Percentiles rank a stretch among this genome's conserved stretches.
phyloP scores from a whole-genome alignment of 2,888 invertebrate species.

The Panzeria rudis region DNA sequence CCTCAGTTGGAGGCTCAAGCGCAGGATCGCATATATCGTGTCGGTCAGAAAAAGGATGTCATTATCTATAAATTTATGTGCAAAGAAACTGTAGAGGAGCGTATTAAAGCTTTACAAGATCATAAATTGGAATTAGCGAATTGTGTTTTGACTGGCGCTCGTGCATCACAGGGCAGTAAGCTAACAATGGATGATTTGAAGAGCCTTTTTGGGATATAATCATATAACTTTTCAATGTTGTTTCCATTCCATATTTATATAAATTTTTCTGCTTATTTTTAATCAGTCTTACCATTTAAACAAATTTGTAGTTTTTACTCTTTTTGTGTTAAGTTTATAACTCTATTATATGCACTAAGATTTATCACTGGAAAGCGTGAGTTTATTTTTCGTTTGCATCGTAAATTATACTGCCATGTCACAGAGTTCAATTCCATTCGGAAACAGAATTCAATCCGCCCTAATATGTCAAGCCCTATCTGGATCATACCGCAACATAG shows the following conservation, averaged over 20 bases:
- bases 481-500: too few species aligned
- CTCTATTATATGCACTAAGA: too few species aligned
- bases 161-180: conserved; percentile 87
- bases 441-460: too few species aligned
- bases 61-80: conserved; percentile 94
- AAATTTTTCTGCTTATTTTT: conserved; percentile 11
- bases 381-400: too few species aligned
- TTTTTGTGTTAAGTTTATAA: too few species aligned
- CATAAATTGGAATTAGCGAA: conserved; percentile 91
- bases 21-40: conserved; percentile 95
- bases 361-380: too few species aligned
- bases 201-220: conserved; percentile 86
- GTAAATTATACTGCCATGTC: too few species aligned
- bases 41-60: conserved; percentile 93
- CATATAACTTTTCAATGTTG: not conserved
- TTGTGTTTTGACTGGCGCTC: conserved; percentile 90
- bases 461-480: too few species aligned
- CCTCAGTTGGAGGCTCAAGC: conserved; percentile 98
- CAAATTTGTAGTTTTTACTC: too few species aligned
- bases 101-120: conserved; percentile 91
- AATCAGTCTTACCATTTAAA: conserved; percentile 39
- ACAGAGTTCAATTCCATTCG: too few species aligned
- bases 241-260: conserved; percentile 24
- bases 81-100: conserved; percentile 93
- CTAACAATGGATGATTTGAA: conserved; percentile 92